A percentile compares a stretch with the other conserved stretches of the same genome.
phyloP scores from a whole-genome alignment of 2,113 vertebrate genomes.

The Catagonus wagneri region DNA sequence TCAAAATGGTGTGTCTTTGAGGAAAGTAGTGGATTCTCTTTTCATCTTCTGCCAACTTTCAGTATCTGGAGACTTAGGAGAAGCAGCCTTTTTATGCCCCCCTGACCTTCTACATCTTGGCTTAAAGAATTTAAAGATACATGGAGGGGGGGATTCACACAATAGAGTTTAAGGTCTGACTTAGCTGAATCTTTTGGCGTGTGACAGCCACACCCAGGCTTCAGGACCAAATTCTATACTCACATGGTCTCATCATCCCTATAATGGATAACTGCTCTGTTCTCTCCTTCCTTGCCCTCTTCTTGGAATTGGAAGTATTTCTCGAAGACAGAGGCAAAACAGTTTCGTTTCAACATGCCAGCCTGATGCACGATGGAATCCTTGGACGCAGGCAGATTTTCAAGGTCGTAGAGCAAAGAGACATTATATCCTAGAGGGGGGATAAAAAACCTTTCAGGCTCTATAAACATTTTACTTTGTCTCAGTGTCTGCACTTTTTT shows the following conservation, averaged over 20 bases:
- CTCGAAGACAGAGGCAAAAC: conserved; percentile 98
- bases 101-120: background rate
- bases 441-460: conserved; percentile 12
- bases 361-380: conserved; percentile 95
- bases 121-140: background rate
- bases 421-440: conserved; percentile 92
- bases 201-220: background rate
- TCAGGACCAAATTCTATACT: conserved; percentile 74
- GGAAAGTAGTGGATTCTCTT: background rate
- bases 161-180: background rate
- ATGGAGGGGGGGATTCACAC: background rate
- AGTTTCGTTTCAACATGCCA: conserved; percentile 97
- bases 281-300: conserved; percentile 97
- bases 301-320: conserved; percentile 99
- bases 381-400: conserved; percentile 94
- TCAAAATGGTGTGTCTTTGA: background rate
- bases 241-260: conserved; percentile 99
- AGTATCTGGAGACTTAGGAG: background rate
- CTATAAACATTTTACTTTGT: background rate
- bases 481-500: background rate
- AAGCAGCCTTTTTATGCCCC: background rate
- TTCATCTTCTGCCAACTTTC: conserved; percentile 16
- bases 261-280: conserved; percentile 98
- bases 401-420: conserved; percentile 95
- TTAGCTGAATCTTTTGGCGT: background rate